Conservation (phyloP, 2,888 invertebrate species). For the Sphaeridia pumilis region DNA sequence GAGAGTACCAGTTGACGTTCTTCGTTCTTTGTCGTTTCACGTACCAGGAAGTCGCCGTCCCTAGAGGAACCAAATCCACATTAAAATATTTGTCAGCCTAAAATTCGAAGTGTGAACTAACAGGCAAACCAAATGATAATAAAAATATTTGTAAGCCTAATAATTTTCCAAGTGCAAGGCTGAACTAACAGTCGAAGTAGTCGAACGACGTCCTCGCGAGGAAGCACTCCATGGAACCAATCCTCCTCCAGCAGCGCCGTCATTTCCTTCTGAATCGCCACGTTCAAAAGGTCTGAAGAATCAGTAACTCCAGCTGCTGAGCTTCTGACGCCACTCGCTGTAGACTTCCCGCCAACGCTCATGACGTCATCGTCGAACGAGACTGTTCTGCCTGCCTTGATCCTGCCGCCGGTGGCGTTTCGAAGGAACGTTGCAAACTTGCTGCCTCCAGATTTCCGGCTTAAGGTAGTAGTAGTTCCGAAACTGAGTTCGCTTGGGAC, state of each 20-base stretch:
- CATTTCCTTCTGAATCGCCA: constrained; percentile 28
- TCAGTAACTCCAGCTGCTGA: constrained; percentile 15
- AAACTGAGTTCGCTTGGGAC: too few species aligned
- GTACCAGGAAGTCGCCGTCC: constrained; percentile 87
- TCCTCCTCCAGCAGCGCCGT: constrained; percentile 58
- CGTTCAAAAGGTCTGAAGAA: constrained; percentile 20
- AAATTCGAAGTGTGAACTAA: too few species aligned
- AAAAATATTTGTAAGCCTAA: too few species aligned
- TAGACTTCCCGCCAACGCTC: not conserved
- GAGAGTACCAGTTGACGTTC: constrained; percentile 86
- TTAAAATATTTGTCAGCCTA: not conserved
- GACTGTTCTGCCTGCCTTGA: constrained; percentile 25
- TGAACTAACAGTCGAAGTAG: too few species aligned
- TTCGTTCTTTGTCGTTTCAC: constrained; percentile 83
- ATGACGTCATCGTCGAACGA: constrained; percentile 28
- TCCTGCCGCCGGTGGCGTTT: constrained; percentile 7
- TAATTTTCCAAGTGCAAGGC: too few species aligned
- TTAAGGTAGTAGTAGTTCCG: constrained; percentile 19
- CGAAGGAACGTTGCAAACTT: constrained; percentile 19
- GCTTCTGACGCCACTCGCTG: too few species aligned
- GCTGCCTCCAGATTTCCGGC: constrained; percentile 17
- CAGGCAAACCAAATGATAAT: too few species aligned
- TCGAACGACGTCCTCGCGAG: constrained; percentile 87
- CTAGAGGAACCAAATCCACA: constrained; percentile 39
- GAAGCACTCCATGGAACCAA: constrained; percentile 94